Evolutionary conservation across 2,888 invertebrate genomes (phyloP), one percentile per base, ranked within the genome.

Genomic region (Aquatica leii): DNA sequence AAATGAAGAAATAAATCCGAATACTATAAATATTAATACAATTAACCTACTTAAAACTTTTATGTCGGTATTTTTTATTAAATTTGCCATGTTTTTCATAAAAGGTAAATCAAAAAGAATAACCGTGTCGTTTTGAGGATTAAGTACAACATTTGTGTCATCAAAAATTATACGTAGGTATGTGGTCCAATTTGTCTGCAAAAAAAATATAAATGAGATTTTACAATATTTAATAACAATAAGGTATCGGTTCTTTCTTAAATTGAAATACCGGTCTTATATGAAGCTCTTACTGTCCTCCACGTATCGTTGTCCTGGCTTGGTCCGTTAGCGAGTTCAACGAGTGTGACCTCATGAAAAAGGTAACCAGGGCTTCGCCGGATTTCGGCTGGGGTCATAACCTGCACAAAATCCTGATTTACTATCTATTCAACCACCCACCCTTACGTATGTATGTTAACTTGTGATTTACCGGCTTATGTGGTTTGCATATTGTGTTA

Each of bases 61-160:
- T 0, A 84, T 82, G 9, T 86, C 81, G 1, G 88, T 87, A 6
- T 80, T 81, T 0, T 83, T 78, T 21, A 90, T 76, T 48, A 90
- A 75, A 0, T 81, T 73, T 0, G 87, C 80, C 43, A 90, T 79
- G 73, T 86, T 86, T 76, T 88, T 86, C 66, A 90, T 80, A 76
- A 88, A 90, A 0, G 86, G 85, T 71, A 88, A 79, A 80, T 90
- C 90, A 82, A 88, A 85, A 12, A 91, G 85, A 62, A 90, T 87
- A 59, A 88, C 84, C 15, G 85, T 83, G 76, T 90, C 89, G 0
- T 78, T 73, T 4, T 79, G 73, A 0, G 82, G 78, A 49, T 79
- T 50, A 46, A 77, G 57, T 24, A 61, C 55, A 8, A 89, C 85
- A 68, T 81, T 85, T 6, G 88, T 88, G 70, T 86, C 84, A 12